phyloP scores from a whole-genome alignment of 2,113 vertebrate species.

The Tichodroma muraria region DNA sequence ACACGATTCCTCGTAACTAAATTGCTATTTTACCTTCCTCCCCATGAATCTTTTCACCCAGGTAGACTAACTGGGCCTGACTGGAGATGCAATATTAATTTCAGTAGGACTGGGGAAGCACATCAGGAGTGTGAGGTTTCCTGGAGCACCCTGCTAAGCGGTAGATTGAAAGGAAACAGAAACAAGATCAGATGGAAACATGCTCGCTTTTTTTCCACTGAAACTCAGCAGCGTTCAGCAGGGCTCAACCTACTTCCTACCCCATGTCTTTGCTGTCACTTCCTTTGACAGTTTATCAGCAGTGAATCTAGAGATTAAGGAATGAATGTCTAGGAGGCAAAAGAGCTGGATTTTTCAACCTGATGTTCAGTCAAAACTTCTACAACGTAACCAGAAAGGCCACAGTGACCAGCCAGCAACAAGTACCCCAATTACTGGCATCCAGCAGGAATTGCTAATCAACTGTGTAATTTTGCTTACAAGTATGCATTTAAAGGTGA shows the following conservation, averaged over 20 bases:
- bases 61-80: too few species aligned
- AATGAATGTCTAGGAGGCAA: not conserved
- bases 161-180: conserved; percentile 12
- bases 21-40: not conserved
- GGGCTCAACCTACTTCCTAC: not conserved
- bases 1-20: not conserved
- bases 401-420: not conserved
- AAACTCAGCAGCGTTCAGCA: not conserved
- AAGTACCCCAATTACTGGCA: not conserved
- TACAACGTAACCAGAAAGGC: not conserved
- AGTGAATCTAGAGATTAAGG: not conserved
- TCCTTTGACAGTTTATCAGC: conserved; percentile 42
- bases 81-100: not conserved
- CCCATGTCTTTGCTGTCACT: conserved; percentile 12
- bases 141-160: not conserved
- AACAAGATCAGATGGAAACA: conserved; percentile 47
- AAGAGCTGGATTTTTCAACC: not conserved
- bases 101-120: not conserved
- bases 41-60: not conserved
- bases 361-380: conserved; percentile 9
- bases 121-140: not conserved
- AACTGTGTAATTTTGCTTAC: not conserved
- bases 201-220: not conserved
- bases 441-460: not conserved
- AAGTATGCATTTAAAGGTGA: not conserved